Base-by-base conservation (phyloP, 2,797 vertebrate genomes). In the Eptatretus atami region DNA sequence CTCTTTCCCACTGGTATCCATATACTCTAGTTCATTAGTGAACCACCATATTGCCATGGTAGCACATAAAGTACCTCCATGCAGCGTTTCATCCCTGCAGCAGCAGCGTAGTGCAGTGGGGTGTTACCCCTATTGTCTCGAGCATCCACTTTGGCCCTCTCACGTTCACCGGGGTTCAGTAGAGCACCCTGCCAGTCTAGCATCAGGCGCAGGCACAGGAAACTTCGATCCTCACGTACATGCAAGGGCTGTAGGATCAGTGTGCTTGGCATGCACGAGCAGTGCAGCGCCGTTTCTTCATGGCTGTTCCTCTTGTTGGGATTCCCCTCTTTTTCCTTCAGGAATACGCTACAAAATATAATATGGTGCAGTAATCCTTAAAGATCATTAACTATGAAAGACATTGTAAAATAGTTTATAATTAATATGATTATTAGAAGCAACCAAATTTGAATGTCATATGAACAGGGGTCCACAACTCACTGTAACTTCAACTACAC, bases 221-320 rank as follows among this genome's bases (percentile, higher is more conserved):
- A 79, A 69, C 90, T 80, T 54, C 86, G 81, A 31, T 84, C 85
- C 64, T 87, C 82, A 69, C 93, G 79, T 11, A 80, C 80, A 66
- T 83, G 84, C 69, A 94, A 87, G 0, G 81, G 78, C 72, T 83
- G 83, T 76, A 94, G 74, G 74, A 98, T 92, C 68, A 82, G 81
- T 65, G 85, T 84, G 54, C 88, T 87, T 24, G 57, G 57, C 24
- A 94, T 94, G 79, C 90, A 95, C 70, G 94, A 77, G 54, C 93
- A 78, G 75, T 98, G 90, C 76, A 95, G 78, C 66, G 84, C 82
- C 3, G 85, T 95, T 74, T 98, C 90, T 67, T 96, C 94, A 77
- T 90, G 84, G 68, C 94, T 75, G 53, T 98, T 98, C 64, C 86
- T 80, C 72, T 98, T 98, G 74, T 98, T 98, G 65, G 92, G 92